Evolutionary conservation across 1,140 invertebrate species (phyloP), one percentile per base, ranked within the genome.

Genomic region (Chrysomallon squamiferum): DNA sequence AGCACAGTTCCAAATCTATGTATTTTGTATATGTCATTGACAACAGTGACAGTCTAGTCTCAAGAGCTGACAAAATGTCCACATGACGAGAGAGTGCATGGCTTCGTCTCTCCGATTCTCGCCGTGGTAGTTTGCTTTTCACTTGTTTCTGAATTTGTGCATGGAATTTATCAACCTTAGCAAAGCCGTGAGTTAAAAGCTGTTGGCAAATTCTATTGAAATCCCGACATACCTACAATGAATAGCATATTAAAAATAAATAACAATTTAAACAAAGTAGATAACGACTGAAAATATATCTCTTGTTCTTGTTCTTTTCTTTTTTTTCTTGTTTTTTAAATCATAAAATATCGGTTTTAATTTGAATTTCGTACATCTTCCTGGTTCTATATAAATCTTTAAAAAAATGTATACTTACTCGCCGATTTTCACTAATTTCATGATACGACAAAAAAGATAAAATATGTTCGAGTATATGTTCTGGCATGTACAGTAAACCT

Each of bases 21-120:
- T 92, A 95, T 85, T 95, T 95, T 38, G 90, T 90, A 80, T 93
- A 97, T 0, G 95, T 96, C 94, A 96, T 96, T 7, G 91, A 92
- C 4, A 96, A 87, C 89, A 96, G 93, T 0, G 93, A 95, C 27
- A 97, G 89, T 27, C 95, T 87, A 0, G 95, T 96, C 85, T 96
- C 95, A 52, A 97, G 91, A 0, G 93, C 94, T 27, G 92, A 93
- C 20, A 97, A 86, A 59, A 96, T 93, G 77, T 96, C 94, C 72
- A 91, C 92, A 85, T 96, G 93, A 45, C 93, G 87, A 1, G 93
- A 90, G 33, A 96, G 83, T 2, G 90, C 91, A 84, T 97, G 95
- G 79, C 89, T 90, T 82, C 91, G 89, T 76, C 95, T 86, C 81
- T 96, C 94, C 0, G 94, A 96, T 86, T 96, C 95, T 64, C 95